Evolutionary conservation across 2,888 invertebrate species (phyloP).

Genomic region (Acheta domesticus): DNA sequence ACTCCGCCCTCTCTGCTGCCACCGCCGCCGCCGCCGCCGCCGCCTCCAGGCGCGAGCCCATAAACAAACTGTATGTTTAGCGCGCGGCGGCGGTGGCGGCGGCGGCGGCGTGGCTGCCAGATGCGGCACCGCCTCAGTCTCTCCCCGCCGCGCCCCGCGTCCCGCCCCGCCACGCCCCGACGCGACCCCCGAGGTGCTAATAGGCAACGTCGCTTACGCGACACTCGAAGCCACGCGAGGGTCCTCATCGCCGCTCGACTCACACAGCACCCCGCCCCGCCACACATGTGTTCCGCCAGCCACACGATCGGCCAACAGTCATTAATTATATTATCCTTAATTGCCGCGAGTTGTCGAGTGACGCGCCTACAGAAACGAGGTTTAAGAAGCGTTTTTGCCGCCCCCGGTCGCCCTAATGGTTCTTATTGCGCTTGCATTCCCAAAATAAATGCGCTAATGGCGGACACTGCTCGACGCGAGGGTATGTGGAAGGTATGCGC

Average conservation of each 20-base stretch:
- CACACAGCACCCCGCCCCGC: not conserved
- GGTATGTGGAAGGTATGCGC: not conserved
- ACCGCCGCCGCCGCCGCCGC: not conserved
- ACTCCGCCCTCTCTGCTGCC: not conserved
- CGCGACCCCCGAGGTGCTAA: not conserved
- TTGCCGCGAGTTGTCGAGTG: slow-evolving; percentile 2
- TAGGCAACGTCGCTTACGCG: slow-evolving; percentile 18
- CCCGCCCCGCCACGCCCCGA: not conserved
- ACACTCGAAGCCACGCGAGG: not conserved
- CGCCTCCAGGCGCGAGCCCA: not conserved
- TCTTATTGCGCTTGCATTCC: slow-evolving; percentile 18
- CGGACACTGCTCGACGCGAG: not conserved
- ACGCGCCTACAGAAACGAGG: slow-evolving; percentile 3
- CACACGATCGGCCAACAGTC: slow-evolving; percentile 1
- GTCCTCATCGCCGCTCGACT: not conserved
- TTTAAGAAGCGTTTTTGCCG: slow-evolving; percentile 18
- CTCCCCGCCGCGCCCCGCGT: not conserved
- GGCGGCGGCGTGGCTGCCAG: not conserved
- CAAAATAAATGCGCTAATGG: slow-evolving; percentile 18
- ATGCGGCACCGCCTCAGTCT: not conserved
- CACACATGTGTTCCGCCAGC: not conserved
- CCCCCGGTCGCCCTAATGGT: not conserved
- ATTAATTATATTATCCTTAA: slow-evolving; percentile 18
- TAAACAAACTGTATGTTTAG: slow-evolving; percentile 18
- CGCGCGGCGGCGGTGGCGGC: not conserved